Evolutionary conservation across 53 echinoderm and acorn worm genomes (phyloP).

Genomic region (Echinometra lucunter): DNA sequence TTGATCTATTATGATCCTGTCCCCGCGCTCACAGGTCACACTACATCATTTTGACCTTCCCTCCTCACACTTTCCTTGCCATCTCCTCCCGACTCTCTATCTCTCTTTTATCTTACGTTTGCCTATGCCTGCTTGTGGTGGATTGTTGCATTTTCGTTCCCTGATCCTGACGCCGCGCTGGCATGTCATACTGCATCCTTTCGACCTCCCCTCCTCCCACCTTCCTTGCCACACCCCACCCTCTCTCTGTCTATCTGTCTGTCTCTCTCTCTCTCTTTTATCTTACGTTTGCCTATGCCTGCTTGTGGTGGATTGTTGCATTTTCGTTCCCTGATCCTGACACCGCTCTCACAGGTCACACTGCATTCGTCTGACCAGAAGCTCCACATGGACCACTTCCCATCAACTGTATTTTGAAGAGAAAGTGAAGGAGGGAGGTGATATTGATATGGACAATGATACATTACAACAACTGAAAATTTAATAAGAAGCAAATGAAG

Average conservation of each 20-base stretch:
- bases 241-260: not conserved
- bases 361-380: conserved; percentile 74
- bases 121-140: too few relatives aligned
- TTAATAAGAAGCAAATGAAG: too few relatives aligned
- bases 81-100: not conserved
- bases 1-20: too few relatives aligned
- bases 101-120: not conserved
- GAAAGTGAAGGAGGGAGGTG: too few relatives aligned
- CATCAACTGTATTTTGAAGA: conserved; percentile 61
- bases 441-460: too few relatives aligned
- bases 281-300: conserved; percentile 68
- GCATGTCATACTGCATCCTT: not conserved
- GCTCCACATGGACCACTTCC: conserved; percentile 69
- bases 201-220: conserved; percentile 14
- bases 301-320: conserved; percentile 72
- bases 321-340: conserved; percentile 62
- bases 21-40: too few relatives aligned
- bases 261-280: not conserved
- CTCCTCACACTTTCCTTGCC: not conserved
- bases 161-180: too few relatives aligned
- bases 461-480: too few relatives aligned
- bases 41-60: too few relatives aligned
- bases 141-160: too few relatives aligned
- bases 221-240: not conserved
- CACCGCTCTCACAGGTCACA: conserved; percentile 72